Percentiles rank a stretch among this genome's conserved stretches.
Conservation (phyloP, 2,797 vertebrate genomes). For the Cryptoprocta ferox region DNA sequence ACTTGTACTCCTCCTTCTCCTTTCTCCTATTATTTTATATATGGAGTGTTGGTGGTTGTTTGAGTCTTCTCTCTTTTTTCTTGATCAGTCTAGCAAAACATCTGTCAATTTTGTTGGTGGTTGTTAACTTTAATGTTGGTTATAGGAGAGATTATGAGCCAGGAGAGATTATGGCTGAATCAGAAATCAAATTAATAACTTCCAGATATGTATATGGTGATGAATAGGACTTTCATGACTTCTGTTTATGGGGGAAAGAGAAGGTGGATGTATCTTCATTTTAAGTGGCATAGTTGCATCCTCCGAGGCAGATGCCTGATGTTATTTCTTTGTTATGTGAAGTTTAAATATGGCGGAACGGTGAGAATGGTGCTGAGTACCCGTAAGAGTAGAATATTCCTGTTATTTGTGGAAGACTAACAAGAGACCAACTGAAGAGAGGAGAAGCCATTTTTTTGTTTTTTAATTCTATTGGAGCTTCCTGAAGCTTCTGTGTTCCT, state of each 20-base stretch:
- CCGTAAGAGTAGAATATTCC: background rate
- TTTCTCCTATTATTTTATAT: background rate
- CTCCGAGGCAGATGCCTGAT: background rate
- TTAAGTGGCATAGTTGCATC: background rate
- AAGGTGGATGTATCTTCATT: background rate
- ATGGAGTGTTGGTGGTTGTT: background rate
- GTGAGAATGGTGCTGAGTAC: background rate
- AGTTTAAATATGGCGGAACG: background rate
- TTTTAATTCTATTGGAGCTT: background rate
- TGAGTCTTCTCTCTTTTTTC: background rate
- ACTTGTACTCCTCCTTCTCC: background rate
- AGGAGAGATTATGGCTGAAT: background rate
- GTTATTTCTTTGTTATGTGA: background rate
- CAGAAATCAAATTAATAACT: background rate
- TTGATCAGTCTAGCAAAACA: background rate
- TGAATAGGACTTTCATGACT: background rate
- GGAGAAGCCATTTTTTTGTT: background rate
- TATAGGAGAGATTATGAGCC: background rate
- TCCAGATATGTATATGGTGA: background rate
- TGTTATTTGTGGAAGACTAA: background rate
- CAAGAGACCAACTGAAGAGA: background rate
- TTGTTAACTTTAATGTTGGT: background rate
- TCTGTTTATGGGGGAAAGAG: background rate
- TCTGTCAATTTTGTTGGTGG: background rate
- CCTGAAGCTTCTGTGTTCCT: background rate